Evolutionary conservation across 2,113 vertebrate genomes (phyloP).

Genomic region (Condylura cristata): DNA sequence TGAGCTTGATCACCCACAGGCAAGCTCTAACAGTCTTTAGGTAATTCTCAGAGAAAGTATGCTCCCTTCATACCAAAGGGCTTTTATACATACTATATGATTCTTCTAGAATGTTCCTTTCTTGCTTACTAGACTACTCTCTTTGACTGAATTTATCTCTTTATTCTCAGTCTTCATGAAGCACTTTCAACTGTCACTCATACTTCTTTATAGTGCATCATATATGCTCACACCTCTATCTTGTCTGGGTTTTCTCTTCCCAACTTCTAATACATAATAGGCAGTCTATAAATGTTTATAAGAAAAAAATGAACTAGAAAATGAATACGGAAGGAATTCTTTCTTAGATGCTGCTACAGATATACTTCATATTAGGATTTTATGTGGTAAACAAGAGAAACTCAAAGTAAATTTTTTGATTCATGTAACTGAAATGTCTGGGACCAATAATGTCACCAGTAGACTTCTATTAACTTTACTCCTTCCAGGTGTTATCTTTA

Average conservation of each 20-base stretch:
- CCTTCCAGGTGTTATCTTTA: neutral
- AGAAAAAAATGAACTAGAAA: conserved; percentile 4
- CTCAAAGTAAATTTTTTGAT: neutral
- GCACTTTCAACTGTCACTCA: neutral
- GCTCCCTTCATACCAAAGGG: neutral
- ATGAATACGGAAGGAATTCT: neutral
- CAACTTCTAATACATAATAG: neutral
- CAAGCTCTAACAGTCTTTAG: neutral
- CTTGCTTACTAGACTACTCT: neutral
- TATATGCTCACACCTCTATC: neutral
- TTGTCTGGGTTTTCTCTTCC: neutral
- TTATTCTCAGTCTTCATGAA: neutral
- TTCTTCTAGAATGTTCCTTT: neutral
- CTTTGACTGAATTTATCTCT: neutral
- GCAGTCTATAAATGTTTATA: neutral
- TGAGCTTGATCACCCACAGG: neutral
- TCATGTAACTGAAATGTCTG: neutral
- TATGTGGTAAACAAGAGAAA: neutral
- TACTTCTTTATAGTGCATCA: neutral
- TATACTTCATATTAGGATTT: neutral
- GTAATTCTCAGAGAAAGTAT: neutral
- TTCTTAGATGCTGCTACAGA: neutral
- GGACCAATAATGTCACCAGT: neutral
- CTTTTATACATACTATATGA: neutral
- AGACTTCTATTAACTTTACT: neutral